Evolutionary conservation across 1,140 invertebrate species (phyloP), one percentile per base, ranked within the genome.

Genomic region (Euschistus heros): DNA sequence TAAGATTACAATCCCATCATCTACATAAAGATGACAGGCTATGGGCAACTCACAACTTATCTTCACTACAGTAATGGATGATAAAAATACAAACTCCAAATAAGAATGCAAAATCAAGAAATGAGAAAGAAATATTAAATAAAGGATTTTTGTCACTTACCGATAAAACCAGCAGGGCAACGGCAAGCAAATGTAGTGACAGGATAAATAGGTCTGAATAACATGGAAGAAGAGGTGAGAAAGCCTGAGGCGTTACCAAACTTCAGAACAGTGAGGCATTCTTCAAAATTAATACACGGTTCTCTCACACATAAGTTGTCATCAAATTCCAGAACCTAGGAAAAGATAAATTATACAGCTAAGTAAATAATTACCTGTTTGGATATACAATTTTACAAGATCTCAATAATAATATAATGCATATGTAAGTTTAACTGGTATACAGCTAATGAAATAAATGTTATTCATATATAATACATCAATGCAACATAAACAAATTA

Each of bases 251-350:
- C 92, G 74, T 94, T 94, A 0, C 92, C 92, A 72, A 97, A 97
- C 74, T 94, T 94, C 1, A 97, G 78, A 0, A 94, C 88, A 0
- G 92, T 93, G 0, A 92, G 74, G 72, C 96, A 99, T 72, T 93
- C 86, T 74, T 98, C 94, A 74, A 87, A 98, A 76, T 98, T 97
- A 0, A 95, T 78, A 73, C 97, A 99, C 0, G 95, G 95, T 73
- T 99, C 97, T 20, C 88, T 82, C 0, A 97, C 88, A 75, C 97
- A 99, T 0, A 98, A 80, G 76, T 98, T 97, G 74, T 98, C 96
- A 74, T 97, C 94, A 76, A 98, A 97, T 0, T 95, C 93, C 2
- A 97, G 75, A 0, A 98, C 90, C 81, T 92, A 71, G 20, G 73
- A 69, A 68, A 20, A 62, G 71, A 52, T 55, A 50, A 69, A 57